These are phyloP conservation scores for Melanerpes formicivorus DNA, from an alignment of 2,113 vertebrate species.

Conservation along the genomic window DNA sequence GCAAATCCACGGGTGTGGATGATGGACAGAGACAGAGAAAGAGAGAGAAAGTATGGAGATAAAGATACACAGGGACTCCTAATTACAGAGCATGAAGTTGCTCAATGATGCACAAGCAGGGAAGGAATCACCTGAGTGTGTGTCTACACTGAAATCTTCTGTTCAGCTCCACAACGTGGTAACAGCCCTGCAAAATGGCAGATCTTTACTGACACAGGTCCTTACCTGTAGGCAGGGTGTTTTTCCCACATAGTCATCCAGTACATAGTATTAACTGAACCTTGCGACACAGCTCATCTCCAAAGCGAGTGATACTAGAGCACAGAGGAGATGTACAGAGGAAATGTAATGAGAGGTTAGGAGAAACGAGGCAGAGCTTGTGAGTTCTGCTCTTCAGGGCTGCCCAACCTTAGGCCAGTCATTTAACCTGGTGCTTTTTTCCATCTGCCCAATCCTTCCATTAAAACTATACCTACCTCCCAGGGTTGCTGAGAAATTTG, in stretches of 20 bases:
- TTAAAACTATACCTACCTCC: slow-evolving; percentile 45
- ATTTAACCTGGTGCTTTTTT: not conserved
- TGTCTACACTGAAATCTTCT: not conserved
- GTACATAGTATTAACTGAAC: not conserved
- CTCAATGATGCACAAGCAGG: not conserved
- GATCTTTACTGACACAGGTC: not conserved
- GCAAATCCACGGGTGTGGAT: not conserved
- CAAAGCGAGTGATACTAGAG: not conserved
- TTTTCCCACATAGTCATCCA: not conserved
- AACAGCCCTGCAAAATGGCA: not conserved
- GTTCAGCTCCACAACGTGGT: not conserved
- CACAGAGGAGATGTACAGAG: not conserved
- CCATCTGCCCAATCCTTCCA: not conserved
- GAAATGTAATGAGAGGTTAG: not conserved
- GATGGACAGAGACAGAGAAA: not conserved
- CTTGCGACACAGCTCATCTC: not conserved
- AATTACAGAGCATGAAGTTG: not conserved
- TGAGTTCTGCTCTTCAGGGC: not conserved
- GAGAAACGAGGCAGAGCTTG: not conserved
- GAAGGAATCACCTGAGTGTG: not conserved
- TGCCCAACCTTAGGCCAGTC: not conserved
- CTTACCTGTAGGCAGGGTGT: not conserved
- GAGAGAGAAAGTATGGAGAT: not conserved
- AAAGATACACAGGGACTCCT: not conserved
- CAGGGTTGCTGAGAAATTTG: slow-evolving; percentile 24